Conservation (phyloP, 2,113 vertebrate genomes). For the Hemiscyllium ocellatum region DNA sequence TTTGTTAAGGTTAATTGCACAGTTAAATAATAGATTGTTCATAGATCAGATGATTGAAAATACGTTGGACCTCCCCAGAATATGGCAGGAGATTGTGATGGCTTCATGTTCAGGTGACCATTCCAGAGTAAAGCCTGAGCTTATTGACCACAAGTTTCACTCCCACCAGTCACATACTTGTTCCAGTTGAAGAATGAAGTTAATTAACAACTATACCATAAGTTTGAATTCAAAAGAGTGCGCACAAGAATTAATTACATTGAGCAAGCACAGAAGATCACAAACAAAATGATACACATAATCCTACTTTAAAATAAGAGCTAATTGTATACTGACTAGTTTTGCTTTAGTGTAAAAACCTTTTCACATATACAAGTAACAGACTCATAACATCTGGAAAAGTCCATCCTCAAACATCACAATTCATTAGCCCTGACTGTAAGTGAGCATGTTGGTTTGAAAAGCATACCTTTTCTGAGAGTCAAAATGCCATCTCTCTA, state of each 20-base stretch:
- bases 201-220: background rate
- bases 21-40: background rate
- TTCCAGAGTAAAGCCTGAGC: too few relatives aligned
- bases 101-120: too few relatives aligned
- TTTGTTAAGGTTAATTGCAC: background rate
- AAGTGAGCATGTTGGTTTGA: background rate
- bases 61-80: background rate
- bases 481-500: slow-evolving; percentile 33
- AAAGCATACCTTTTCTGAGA: slow-evolving; percentile 27
- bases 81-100: too few relatives aligned
- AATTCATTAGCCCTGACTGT: background rate
- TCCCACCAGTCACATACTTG: background rate
- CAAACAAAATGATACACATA: background rate
- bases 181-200: background rate
- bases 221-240: background rate
- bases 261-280: background rate
- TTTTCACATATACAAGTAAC: background rate
- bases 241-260: background rate
- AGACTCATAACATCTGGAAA: background rate
- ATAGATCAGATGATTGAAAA: too few relatives aligned
- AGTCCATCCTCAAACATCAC: background rate
- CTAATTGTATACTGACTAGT: background rate
- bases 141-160: background rate
- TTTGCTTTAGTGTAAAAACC: background rate
- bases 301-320: background rate